Conservation (phyloP, 2,113 vertebrate genomes). For the Drymodes brunneopygia region DNA sequence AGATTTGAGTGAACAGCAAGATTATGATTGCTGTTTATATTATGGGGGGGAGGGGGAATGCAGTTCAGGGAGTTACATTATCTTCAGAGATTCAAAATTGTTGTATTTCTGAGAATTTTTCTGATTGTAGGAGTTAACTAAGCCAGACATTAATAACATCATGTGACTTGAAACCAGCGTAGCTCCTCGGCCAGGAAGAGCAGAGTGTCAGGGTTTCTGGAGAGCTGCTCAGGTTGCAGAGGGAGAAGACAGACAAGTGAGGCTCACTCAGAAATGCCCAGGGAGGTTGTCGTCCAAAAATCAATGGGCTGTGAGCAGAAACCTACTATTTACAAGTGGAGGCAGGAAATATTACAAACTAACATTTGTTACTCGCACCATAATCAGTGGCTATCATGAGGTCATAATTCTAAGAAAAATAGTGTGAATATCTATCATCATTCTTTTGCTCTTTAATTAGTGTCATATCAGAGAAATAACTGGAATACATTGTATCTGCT, state of each 20-base stretch:
- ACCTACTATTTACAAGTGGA: neutral
- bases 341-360: neutral
- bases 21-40: neutral
- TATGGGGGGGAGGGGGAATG: fast-evolving
- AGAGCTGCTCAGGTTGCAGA: neutral
- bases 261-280: neutral
- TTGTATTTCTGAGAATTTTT: neutral
- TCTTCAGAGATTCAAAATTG: neutral
- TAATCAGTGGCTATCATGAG: neutral
- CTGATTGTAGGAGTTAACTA: neutral
- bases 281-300: neutral
- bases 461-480: neutral
- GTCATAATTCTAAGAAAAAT: neutral
- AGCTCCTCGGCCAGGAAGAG: neutral
- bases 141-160: neutral
- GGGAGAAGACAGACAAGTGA: neutral
- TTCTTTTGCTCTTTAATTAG: neutral
- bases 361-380: neutral
- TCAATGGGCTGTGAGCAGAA: neutral
- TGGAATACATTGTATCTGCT: neutral
- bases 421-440: neutral
- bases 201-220: neutral
- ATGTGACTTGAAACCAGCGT: neutral
- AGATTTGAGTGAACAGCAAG: neutral
- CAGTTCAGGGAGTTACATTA: neutral